Base-by-base conservation (phyloP, 1,140 invertebrate species). In the Aphidius ervi region DNA sequence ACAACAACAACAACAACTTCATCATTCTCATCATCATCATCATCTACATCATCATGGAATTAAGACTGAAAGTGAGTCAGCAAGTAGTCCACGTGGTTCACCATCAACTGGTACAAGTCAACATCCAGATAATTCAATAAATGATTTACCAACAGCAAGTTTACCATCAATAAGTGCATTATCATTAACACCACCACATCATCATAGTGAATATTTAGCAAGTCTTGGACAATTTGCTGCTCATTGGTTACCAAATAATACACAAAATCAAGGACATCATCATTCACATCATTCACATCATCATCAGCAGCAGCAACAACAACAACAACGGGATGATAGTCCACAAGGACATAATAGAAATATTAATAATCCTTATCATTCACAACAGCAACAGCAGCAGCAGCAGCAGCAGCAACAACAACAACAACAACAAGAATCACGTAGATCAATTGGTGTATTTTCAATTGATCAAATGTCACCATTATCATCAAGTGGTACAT, bases 171-270 rank as follows among this genome's bases (percentile, higher is more conserved):
- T 90, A 59, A 86, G 90, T 42, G 87, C 88, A 6, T 75, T 92
- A 62, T 85, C 89, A 31, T 78, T 92, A 63, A 90, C 88, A 48
- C 88, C 89, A 66, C 89, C 89, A 41, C 88, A 83, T 65, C 81
- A 89, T 75, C 69, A 74, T 57, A 75, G 71, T 63, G 78, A 80
- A 74, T 80, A 80, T 72, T 74, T 80, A 65, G 71, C 75, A 49
- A 79, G 74, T 47, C 62, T 80, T 54, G 71, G 74, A 6, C 78
- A 80, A 56, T 55, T 80, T 5, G 72, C 74, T 6, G 69, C 74
- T 2, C 78, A 79, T 39, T 80, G 77, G 78, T 61, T 77, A 16
- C 78, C 78, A 40, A 72, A 61, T 52, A 67, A 71, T 53, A 70
- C 70, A 7, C 70, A 68, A 40, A 69, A 65, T 52, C 75, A 77